These are phyloP conservation scores for Sebastes cheni DNA, from an alignment of 2,797 vertebrate species.

Conservation along the genomic window DNA sequence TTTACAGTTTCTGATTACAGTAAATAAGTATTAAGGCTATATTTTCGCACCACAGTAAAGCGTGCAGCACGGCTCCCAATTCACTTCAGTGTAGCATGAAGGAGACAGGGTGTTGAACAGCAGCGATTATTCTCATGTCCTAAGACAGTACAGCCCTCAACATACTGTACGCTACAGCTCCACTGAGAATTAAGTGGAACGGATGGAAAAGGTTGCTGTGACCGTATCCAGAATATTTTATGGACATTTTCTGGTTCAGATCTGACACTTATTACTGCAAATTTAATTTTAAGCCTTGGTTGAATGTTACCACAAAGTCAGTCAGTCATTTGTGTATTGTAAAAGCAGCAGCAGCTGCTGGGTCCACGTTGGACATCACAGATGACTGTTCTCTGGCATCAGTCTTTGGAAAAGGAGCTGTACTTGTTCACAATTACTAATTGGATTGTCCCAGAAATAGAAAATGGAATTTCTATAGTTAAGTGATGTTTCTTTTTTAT, in stretches of 20 bases:
- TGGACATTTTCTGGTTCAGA: slow-evolving; percentile 28
- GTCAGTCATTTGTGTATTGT: slow-evolving; percentile 28
- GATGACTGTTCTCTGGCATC: slow-evolving; percentile 38
- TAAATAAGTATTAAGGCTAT: slow-evolving; percentile 2
- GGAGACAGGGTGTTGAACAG: slow-evolving; percentile 4
- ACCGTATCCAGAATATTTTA: slow-evolving; percentile 19
- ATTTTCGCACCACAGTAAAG: slow-evolving; percentile 5
- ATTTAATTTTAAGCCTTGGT: slow-evolving; percentile 31
- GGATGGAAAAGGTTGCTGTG: slow-evolving; percentile 15
- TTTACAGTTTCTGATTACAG: slow-evolving; percentile 29
- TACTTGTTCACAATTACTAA: slow-evolving; percentile 59
- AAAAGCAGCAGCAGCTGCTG: slow-evolving; percentile 27
- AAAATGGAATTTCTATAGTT: slow-evolving; percentile 51
- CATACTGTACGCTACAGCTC: slow-evolving; percentile 12
- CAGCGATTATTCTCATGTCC: slow-evolving; percentile 14
- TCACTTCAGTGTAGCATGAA: slow-evolving; percentile 15
- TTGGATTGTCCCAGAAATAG: slow-evolving; percentile 54
- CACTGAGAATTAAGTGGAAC: slow-evolving; percentile 21
- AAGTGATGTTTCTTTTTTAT: slow-evolving; percentile 51
- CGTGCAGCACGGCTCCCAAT: not conserved
- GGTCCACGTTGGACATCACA: slow-evolving; percentile 10
- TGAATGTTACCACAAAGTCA: slow-evolving; percentile 18
- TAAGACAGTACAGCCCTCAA: slow-evolving; percentile 4
- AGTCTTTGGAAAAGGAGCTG: slow-evolving; percentile 32
- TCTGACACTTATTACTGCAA: slow-evolving; percentile 21